Conservation (phyloP, 2,888 invertebrate genomes). For the Trichogramma evanescens region DNA sequence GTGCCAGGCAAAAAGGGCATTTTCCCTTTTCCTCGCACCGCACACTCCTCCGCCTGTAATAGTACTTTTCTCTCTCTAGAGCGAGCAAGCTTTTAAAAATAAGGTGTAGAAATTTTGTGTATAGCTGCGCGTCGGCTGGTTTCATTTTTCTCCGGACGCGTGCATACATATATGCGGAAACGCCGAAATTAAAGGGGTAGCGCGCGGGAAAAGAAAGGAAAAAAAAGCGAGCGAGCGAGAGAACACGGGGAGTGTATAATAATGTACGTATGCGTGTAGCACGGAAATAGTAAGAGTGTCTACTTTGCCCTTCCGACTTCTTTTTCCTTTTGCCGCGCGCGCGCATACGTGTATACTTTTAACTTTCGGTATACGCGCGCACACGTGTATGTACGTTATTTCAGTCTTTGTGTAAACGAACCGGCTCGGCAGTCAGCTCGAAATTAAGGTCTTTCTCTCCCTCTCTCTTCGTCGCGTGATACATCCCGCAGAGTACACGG, state of each 20-base stretch:
- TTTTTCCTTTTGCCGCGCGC: neutral
- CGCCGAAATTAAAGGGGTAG: conserved; percentile 15
- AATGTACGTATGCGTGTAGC: conserved; percentile 1
- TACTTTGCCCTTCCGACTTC: conserved; percentile 5
- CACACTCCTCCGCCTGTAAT: too few species aligned
- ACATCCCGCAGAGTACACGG: neutral
- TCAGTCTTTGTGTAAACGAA: too few species aligned
- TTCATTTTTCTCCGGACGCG: conserved; percentile 11
- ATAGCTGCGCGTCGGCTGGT: neutral
- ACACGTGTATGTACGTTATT: too few species aligned
- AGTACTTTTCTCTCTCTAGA: too few species aligned
- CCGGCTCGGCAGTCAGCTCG: conserved; percentile 9
- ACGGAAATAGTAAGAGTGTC: conserved; percentile 7
- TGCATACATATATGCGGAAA: neutral
- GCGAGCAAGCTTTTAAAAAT: too few species aligned
- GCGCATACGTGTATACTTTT: too few species aligned
- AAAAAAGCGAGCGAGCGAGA: conserved; percentile 6
- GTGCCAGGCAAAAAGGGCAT: too few species aligned
- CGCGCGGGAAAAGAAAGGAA: conserved; percentile 5
- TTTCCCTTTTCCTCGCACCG: too few species aligned
- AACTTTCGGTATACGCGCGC: too few species aligned
- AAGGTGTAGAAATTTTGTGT: too few species aligned
- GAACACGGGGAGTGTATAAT: neutral
- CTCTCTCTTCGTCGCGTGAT: neutral
- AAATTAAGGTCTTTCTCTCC: conserved; percentile 8